phyloP scores from a whole-genome alignment of 2,888 invertebrate species.

The Eustalomyia histrio region DNA sequence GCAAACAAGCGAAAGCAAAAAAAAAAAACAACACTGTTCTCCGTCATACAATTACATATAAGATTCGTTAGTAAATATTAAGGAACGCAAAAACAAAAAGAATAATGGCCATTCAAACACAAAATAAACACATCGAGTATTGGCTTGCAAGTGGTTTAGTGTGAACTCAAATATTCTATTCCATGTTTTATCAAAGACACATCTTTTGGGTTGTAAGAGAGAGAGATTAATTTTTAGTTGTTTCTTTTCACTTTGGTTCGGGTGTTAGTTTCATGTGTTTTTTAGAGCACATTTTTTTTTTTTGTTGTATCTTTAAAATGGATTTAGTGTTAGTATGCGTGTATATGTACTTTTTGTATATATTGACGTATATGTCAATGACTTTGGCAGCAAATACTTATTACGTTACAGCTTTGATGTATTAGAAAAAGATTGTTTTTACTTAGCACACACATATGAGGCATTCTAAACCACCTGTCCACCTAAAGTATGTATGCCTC shows the following conservation, averaged over 20 bases:
- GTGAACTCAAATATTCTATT: slow-evolving; percentile 6
- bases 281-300: neutral
- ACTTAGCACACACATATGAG: neutral
- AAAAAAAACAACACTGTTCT: neutral
- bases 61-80: neutral
- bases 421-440: neutral
- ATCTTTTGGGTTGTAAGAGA: neutral
- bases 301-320: neutral
- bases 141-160: slow-evolving; percentile 6
- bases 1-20: neutral
- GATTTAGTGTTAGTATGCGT: neutral
- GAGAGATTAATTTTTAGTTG: neutral
- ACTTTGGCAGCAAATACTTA: slow-evolving; percentile 34
- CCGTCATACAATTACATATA: neutral
- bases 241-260: neutral
- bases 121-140: slow-evolving; percentile 7
- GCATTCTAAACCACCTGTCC: too few relatives aligned
- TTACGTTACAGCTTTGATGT: slow-evolving; percentile 24
- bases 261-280: neutral
- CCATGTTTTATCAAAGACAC: neutral
- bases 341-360: neutral
- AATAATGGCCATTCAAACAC: neutral
- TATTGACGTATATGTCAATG: slow-evolving; percentile 42
- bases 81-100: neutral
- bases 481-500: too few relatives aligned